These are phyloP conservation scores for Hedychridium roseum DNA, from an alignment of 2,888 invertebrate species.

Conservation along the genomic window DNA sequence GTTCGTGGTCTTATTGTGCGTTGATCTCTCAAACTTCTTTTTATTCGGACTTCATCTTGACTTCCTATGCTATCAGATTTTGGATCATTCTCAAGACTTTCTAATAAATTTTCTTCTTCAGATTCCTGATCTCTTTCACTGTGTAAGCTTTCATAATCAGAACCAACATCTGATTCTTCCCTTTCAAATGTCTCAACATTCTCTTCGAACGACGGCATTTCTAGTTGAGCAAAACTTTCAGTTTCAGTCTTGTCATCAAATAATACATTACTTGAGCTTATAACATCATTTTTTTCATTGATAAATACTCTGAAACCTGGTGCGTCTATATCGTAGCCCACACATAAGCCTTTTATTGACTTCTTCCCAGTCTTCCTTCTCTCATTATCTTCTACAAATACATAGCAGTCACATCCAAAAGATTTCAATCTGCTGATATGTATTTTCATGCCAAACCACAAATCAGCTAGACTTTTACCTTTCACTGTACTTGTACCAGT, in stretches of 20 bases:
- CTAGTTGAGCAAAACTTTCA: neutral
- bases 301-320: neutral
- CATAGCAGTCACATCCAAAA: conserved; percentile 1
- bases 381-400: neutral
- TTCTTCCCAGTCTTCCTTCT: conserved; percentile 5
- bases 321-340: neutral
- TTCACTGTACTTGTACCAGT: conserved; percentile 33
- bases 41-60: neutral
- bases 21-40: conserved; percentile 14
- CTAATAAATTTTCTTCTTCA: neutral
- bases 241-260: neutral
- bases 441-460: conserved; percentile 30
- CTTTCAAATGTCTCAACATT: neutral
- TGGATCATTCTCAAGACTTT: conserved; percentile 1
- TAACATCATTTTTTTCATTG: neutral
- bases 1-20: conserved; percentile 12
- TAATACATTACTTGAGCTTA: neutral
- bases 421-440: conserved; percentile 17
- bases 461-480: conserved; percentile 28
- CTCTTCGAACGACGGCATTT: neutral
- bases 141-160: neutral
- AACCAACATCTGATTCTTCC: neutral
- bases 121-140: neutral
- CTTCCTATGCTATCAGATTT: too few species aligned
- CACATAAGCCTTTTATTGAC: neutral